phyloP scores from a whole-genome alignment of 2,113 vertebrate species.

The Daphoenositta chrysoptera region DNA sequence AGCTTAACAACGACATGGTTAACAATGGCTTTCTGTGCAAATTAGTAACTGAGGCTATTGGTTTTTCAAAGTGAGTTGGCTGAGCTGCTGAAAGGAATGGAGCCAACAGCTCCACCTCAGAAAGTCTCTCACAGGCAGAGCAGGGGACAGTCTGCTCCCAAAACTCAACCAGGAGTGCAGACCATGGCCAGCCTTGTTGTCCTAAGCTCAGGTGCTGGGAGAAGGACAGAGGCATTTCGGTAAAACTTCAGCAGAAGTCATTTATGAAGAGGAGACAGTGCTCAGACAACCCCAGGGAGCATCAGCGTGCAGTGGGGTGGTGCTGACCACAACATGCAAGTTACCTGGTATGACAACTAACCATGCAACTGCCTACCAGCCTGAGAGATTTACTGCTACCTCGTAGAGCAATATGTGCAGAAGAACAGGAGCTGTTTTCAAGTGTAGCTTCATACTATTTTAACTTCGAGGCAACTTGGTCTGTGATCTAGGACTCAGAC shows the following conservation, averaged over 20 bases:
- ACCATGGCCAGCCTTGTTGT: not conserved
- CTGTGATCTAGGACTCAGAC: not conserved
- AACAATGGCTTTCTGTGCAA: accelerated
- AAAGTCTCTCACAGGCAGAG: not conserved
- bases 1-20: not conserved
- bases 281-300: not conserved
- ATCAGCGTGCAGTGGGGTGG: not conserved
- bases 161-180: not conserved
- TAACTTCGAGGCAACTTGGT: not conserved
- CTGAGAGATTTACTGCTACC: not conserved
- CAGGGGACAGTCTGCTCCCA: not conserved
- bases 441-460: not conserved
- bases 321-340: not conserved
- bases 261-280: not conserved
- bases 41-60: not conserved
- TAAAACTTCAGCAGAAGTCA: not conserved
- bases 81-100: not conserved
- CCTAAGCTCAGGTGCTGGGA: not conserved
- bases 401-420: not conserved
- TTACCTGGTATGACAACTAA: not conserved
- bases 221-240: accelerated
- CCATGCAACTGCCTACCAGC: not conserved
- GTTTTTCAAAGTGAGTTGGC: not conserved
- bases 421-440: not conserved
- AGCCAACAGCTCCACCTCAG: not conserved